phyloP scores from a whole-genome alignment of 2,113 vertebrate species.

The Zosterops hypoxanthus region DNA sequence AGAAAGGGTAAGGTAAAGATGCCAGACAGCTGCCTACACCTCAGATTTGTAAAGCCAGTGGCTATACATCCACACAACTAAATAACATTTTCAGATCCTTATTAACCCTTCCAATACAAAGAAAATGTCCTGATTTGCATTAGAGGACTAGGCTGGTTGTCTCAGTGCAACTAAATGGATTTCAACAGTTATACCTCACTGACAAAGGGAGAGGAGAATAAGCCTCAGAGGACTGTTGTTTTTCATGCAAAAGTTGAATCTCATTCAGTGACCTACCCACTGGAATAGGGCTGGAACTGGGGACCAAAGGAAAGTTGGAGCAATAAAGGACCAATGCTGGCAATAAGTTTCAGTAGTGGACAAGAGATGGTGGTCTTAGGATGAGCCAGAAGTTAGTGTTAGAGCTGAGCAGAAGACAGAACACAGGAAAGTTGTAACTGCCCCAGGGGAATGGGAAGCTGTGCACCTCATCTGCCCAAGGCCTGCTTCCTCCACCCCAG shows the following conservation, averaged over 20 bases:
- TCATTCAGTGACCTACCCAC: neutral
- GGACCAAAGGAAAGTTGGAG: neutral
- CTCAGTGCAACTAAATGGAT: neutral
- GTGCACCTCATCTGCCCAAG: neutral
- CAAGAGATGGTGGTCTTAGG: rapidly evolving
- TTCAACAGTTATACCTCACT: neutral
- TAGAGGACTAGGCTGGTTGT: neutral
- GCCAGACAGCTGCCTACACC: neutral
- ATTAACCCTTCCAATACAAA: neutral
- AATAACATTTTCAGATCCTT: neutral
- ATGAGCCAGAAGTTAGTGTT: neutral
- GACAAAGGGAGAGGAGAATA: neutral
- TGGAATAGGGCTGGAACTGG: neutral
- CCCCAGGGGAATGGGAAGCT: neutral
- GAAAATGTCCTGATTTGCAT: neutral
- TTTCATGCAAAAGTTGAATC: neutral
- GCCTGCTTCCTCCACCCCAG: neutral
- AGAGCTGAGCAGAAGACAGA: neutral
- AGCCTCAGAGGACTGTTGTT: neutral
- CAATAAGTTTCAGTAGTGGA: neutral
- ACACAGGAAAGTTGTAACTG: rapidly evolving
- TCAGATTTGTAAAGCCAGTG: neutral
- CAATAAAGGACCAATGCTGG: neutral
- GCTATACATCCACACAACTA: neutral
- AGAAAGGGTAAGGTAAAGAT: neutral